Evolutionary conservation across 1,140 invertebrate species (phyloP).

Genomic region (Chelonus insularis): DNA sequence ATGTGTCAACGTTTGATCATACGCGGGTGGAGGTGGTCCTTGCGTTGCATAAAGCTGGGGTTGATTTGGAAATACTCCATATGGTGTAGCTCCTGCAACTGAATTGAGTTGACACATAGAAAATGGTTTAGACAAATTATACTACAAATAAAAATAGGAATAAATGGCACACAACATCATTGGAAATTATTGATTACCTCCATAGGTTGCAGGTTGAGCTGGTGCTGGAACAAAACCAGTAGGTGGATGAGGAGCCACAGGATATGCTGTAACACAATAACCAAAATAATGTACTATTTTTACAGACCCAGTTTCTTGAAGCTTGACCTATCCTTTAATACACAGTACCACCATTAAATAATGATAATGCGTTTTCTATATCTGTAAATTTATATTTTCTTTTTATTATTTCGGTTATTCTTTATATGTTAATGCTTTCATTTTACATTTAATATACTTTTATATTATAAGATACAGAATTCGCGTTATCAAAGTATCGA

Average conservation of each 20-base stretch:
- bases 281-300: conserved; percentile 5
- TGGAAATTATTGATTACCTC: conserved; percentile 46
- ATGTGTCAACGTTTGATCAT: conserved; percentile 68
- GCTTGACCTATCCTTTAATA: conserved; percentile 51
- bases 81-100: conserved; percentile 68
- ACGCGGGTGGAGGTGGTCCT: conserved; percentile 66
- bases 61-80: conserved; percentile 66
- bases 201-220: conserved; percentile 59
- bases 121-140: too few relatives aligned
- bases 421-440: too few relatives aligned
- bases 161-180: too few relatives aligned
- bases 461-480: conserved; percentile 14
- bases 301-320: background rate
- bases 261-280: conserved; percentile 60
- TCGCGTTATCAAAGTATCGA: conserved; percentile 5
- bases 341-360: conserved; percentile 53
- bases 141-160: background rate
- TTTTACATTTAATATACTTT: too few relatives aligned
- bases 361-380: conserved; percentile 42
- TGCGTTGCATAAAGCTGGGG: conserved; percentile 61
- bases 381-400: background rate
- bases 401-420: background rate
- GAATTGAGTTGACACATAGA: too few relatives aligned
- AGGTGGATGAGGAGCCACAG: conserved; percentile 59
- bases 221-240: conserved; percentile 61